Evolutionary conservation across 2,888 invertebrate species (phyloP).

Genomic region (Leptura quadrifasciata): DNA sequence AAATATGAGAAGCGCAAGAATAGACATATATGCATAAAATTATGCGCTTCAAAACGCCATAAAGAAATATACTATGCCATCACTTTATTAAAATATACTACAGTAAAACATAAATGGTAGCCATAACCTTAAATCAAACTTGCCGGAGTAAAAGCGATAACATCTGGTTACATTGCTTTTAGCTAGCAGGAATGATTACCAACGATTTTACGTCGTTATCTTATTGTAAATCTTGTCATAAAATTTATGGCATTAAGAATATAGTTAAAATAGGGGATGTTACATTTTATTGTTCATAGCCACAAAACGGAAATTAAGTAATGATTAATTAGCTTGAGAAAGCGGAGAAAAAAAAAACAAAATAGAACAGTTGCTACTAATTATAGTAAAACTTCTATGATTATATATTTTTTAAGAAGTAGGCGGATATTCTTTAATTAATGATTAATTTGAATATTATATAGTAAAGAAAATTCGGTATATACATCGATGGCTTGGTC

Average conservation of each 20-base stretch:
- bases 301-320: not conserved
- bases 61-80: not conserved
- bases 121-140: slow-evolving; percentile 4
- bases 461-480: too few relatives aligned
- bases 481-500: too few relatives aligned
- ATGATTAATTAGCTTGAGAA: too few relatives aligned
- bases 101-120: not conserved
- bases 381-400: too few relatives aligned
- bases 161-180: not conserved
- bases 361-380: too few relatives aligned
- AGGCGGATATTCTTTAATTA: too few relatives aligned
- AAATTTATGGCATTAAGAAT: not conserved
- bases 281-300: not conserved
- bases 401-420: too few relatives aligned
- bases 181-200: not conserved
- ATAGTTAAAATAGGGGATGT: not conserved
- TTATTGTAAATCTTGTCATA: not conserved
- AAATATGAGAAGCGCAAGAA: not conserved
- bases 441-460: too few relatives aligned
- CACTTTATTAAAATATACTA: not conserved
- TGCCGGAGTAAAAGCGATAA: not conserved
- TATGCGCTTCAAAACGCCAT: not conserved
- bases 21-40: not conserved
- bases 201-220: not conserved
- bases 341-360: not conserved